Evolutionary conservation across 2,113 vertebrate species (phyloP).

Genomic region (Pithys albifrons): DNA sequence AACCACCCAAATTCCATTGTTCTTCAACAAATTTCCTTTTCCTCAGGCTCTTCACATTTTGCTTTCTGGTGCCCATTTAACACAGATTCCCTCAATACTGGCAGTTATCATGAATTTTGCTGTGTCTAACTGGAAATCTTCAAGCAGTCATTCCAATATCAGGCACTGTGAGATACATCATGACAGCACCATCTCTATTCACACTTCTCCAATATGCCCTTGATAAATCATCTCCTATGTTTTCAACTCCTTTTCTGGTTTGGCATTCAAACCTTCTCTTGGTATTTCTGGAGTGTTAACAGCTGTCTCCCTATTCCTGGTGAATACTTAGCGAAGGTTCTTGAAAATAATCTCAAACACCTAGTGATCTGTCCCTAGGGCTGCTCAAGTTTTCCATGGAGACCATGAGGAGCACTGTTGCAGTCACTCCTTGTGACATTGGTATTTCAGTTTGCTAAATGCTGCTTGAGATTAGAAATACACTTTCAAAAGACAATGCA

Average conservation of each 20-base stretch:
- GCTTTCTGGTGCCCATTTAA: not conserved
- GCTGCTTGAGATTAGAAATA: constrained; percentile 33
- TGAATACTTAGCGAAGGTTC: constrained; percentile 36
- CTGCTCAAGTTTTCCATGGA: constrained; percentile 15
- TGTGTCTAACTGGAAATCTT: not conserved
- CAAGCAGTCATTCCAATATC: constrained; percentile 4
- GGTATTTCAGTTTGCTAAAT: not conserved
- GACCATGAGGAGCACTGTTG: not conserved
- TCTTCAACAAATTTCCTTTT: not conserved
- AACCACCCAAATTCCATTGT: not conserved
- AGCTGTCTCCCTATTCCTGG: constrained; percentile 65
- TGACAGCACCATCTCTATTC: constrained; percentile 51
- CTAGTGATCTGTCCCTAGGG: constrained; percentile 8
- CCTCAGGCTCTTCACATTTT: not conserved
- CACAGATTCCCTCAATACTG: not conserved
- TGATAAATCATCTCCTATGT: constrained; percentile 50
- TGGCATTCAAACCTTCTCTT: constrained; percentile 58
- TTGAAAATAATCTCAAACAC: constrained; percentile 59
- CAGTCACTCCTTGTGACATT: constrained; percentile 13
- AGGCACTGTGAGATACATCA: not conserved
- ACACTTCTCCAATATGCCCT: constrained; percentile 53
- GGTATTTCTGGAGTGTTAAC: constrained; percentile 68
- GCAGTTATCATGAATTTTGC: not conserved
- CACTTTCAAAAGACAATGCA: constrained; percentile 31
- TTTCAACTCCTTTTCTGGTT: constrained; percentile 67